A percentile compares a stretch with the other conserved stretches of the same genome.
Conservation (phyloP, 2,888 invertebrate genomes). For the Tetanocera ferruginea region DNA sequence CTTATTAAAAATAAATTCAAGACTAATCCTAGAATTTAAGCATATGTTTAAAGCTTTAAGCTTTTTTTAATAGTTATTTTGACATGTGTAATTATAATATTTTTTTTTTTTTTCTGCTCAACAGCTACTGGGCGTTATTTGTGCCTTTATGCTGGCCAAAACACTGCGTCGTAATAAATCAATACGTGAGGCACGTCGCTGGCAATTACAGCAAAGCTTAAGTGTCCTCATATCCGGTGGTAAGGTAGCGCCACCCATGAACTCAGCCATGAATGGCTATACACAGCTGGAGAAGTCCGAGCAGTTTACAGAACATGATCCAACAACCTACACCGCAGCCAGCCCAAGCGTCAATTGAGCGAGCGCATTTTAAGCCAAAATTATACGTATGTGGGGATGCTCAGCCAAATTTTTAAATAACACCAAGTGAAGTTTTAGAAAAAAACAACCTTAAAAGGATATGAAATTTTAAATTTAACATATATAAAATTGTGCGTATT, state of each 20-base stretch:
- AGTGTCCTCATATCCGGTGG: slow-evolving; percentile 65
- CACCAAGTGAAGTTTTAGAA: no score
- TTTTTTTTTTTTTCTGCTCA: background rate
- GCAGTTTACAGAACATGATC: slow-evolving; percentile 55
- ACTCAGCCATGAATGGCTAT: slow-evolving; percentile 63
- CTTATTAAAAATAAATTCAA: no score
- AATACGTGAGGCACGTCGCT: slow-evolving; percentile 78
- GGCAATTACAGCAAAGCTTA: slow-evolving; percentile 73
- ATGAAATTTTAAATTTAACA: no score
- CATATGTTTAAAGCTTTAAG: background rate
- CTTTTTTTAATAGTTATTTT: background rate
- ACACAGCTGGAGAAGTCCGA: slow-evolving; percentile 65
- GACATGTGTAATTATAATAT: background rate
- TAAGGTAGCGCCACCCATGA: slow-evolving; percentile 59
- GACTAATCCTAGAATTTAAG: background rate
- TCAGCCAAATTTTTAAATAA: no score
- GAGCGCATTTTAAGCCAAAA: background rate
- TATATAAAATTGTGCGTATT: no score
- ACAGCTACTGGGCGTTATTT: slow-evolving; percentile 87
- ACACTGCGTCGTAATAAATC: slow-evolving; percentile 85
- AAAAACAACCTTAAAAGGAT: no score
- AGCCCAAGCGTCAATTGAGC: slow-evolving; percentile 67
- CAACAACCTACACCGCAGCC: slow-evolving; percentile 63
- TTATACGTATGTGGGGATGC: no score
- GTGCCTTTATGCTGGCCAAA: slow-evolving; percentile 89